phyloP scores from a whole-genome alignment of 2,888 invertebrate genomes.

The Cryptus armator region DNA sequence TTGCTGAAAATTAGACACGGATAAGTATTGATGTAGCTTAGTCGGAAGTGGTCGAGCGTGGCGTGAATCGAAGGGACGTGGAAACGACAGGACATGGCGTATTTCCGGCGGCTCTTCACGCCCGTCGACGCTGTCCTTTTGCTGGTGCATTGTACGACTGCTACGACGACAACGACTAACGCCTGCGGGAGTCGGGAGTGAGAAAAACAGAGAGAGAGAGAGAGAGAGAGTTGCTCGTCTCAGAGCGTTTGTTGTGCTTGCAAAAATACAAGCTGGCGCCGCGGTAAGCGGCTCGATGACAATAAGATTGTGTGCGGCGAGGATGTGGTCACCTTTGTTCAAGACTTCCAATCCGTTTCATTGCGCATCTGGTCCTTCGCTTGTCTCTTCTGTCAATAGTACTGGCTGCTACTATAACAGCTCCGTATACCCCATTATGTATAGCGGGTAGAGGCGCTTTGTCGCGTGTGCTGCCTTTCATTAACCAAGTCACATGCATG shows the following conservation, averaged over 20 bases:
- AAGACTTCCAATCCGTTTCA: slow-evolving; percentile 70
- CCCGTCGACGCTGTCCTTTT: not conserved
- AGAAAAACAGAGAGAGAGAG: not conserved
- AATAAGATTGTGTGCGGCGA: slow-evolving; percentile 74
- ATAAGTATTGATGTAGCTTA: slow-evolving; percentile 29
- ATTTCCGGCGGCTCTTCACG: slow-evolving; percentile 58
- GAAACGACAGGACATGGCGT: slow-evolving; percentile 39
- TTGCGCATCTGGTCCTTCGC: slow-evolving; percentile 69
- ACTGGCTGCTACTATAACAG: not conserved
- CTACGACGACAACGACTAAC: not conserved
- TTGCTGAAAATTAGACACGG: not conserved
- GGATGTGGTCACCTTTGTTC: slow-evolving; percentile 75
- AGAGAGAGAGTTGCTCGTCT: not conserved
- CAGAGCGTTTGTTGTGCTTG: slow-evolving; percentile 19
- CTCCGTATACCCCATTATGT: not conserved
- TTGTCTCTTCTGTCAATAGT: slow-evolving; percentile 66
- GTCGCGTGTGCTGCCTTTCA: slow-evolving; percentile 24
- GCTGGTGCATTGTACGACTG: not conserved
- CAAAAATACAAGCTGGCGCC: slow-evolving; percentile 67
- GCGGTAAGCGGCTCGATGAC: slow-evolving; percentile 71
- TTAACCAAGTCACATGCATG: slow-evolving; percentile 46
- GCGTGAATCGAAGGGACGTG: slow-evolving; percentile 34
- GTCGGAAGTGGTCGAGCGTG: slow-evolving; percentile 44
- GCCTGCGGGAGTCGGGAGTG: not conserved
- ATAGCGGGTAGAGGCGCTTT: not conserved